phyloP scores from a whole-genome alignment of 2,888 invertebrate species.

The Brenthis daphne region DNA sequence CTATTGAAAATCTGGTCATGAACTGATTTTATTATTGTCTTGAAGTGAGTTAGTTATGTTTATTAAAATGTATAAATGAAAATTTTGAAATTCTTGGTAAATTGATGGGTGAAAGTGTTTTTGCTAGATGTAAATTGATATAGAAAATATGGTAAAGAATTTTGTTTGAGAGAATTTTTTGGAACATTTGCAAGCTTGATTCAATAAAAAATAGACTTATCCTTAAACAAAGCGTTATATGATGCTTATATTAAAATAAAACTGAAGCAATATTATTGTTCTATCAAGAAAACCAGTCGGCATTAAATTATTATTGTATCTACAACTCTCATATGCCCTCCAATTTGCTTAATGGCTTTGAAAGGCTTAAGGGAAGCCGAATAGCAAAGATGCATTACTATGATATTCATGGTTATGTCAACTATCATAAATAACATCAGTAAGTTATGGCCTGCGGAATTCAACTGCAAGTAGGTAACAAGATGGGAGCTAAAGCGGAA shows the following conservation, averaged over 20 bases:
- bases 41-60: neutral
- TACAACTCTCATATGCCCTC: constrained; percentile 31
- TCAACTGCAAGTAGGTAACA: constrained; percentile 31
- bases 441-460: constrained; percentile 42
- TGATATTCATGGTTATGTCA: constrained; percentile 36
- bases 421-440: constrained; percentile 41
- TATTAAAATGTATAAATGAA: neutral
- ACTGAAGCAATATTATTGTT: constrained; percentile 6
- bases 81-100: no score
- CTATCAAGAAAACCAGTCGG: constrained; percentile 13
- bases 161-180: no score
- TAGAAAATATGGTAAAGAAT: no score
- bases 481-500: constrained; percentile 20
- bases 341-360: constrained; percentile 35
- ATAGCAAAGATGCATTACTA: constrained; percentile 38
- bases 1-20: constrained; percentile 17
- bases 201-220: no score
- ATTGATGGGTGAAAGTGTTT: no score
- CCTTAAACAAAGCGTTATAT: no score
- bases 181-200: no score
- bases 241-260: constrained; percentile 1
- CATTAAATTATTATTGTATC: constrained; percentile 30
- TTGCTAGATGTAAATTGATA: no score
- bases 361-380: constrained; percentile 38
- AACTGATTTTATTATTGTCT: constrained; percentile 10